Evolutionary conservation across 1,140 invertebrate species (phyloP).

Genomic region (Scaptomyza hsui): DNA sequence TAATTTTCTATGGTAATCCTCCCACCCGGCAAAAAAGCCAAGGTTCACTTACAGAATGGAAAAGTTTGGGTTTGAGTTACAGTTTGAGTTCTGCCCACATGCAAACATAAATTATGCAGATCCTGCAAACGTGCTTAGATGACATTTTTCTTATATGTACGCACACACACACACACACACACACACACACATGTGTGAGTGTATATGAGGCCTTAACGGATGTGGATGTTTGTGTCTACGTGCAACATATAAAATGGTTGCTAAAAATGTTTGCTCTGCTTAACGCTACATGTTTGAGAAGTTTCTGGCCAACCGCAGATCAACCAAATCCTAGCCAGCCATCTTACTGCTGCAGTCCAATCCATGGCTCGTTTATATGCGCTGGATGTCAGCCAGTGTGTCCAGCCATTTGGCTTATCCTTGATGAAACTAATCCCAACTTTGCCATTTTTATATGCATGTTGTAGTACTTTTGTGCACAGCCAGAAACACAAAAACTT

Average conservation of each 20-base stretch:
- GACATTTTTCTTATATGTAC: constrained; percentile 70
- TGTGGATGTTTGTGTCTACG: constrained; percentile 4
- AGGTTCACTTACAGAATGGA: constrained; percentile 13
- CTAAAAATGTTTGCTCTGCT: constrained; percentile 23
- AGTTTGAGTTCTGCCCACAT: constrained; percentile 40
- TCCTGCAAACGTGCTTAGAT: constrained; percentile 83
- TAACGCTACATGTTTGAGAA: constrained; percentile 36
- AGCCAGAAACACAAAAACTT: constrained; percentile 81
- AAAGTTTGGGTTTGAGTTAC: background rate
- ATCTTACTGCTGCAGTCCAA: constrained; percentile 17
- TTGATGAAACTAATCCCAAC: constrained; percentile 83
- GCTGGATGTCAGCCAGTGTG: constrained; percentile 43
- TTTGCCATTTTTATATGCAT: constrained; percentile 80
- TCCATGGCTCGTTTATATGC: constrained; percentile 62
- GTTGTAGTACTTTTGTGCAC: constrained; percentile 62
- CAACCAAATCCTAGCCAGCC: constrained; percentile 10
- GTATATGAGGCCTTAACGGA: background rate
- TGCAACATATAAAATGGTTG: constrained; percentile 32
- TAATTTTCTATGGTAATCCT: constrained; percentile 83
- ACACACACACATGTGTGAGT: constrained; percentile 5
- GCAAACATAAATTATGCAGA: constrained; percentile 83
- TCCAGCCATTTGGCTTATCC: constrained; percentile 81
- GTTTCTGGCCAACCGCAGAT: constrained; percentile 8
- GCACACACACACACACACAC: constrained; percentile 68
- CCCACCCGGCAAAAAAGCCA: constrained; percentile 51